These are phyloP conservation scores for Cettia cetti DNA, from an alignment of 2,113 vertebrate genomes.

Conservation along the genomic window DNA sequence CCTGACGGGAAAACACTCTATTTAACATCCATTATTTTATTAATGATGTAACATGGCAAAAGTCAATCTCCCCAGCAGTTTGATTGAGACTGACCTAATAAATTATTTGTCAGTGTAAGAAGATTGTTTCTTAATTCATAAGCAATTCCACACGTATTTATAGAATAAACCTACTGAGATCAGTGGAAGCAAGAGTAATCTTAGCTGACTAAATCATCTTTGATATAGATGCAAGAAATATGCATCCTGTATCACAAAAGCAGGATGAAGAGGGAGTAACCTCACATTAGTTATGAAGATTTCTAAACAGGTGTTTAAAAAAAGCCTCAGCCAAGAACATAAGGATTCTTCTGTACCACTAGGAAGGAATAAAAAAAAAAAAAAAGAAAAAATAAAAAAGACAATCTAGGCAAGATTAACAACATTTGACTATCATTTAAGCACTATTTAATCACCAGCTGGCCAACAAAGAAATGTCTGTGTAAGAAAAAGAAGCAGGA, in stretches of 20 bases:
- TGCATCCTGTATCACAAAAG: not conserved
- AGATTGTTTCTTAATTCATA: not conserved
- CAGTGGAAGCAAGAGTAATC: not conserved
- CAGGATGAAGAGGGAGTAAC: not conserved
- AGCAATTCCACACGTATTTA: not conserved
- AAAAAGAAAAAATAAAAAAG: accelerated
- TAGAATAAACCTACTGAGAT: not conserved
- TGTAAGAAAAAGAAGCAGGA: not conserved
- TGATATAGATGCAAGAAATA: not conserved
- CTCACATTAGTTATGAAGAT: not conserved
- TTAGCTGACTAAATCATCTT: not conserved
- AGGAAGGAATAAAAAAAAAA: not conserved
- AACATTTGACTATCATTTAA: not conserved
- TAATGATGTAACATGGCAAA: not conserved
- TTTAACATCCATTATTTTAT: not conserved
- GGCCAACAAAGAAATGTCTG: not conserved
- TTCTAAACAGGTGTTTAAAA: not conserved
- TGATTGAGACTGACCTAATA: not conserved
- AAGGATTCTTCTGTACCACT: not conserved
- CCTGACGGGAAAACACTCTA: not conserved
- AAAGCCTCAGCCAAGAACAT: not conserved
- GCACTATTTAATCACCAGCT: not conserved
- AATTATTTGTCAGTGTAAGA: not conserved
- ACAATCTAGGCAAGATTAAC: not conserved
- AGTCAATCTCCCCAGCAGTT: not conserved